Conservation (phyloP, 2,888 invertebrate genomes). For the Xestobium rufovillosum region DNA sequence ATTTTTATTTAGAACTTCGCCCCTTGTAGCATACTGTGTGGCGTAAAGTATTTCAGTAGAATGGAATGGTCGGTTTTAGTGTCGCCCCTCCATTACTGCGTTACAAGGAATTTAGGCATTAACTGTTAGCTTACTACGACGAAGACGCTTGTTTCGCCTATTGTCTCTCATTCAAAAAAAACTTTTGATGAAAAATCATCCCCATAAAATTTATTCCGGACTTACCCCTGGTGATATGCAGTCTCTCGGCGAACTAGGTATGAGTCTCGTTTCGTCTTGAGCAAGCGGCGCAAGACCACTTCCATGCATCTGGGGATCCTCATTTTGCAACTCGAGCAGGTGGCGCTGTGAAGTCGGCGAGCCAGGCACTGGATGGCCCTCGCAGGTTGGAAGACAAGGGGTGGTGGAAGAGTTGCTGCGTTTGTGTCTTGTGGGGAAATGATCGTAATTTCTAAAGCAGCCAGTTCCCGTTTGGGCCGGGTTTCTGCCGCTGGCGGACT, state of each 20-base stretch:
- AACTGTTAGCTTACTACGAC: too few relatives aligned
- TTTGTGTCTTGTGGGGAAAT: constrained; percentile 49
- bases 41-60: too few relatives aligned
- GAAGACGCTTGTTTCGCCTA: too few relatives aligned
- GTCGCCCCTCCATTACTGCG: too few relatives aligned
- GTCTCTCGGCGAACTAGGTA: constrained; percentile 38
- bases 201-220: too few relatives aligned
- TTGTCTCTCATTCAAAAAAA: too few relatives aligned
- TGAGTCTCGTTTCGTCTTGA: constrained; percentile 40
- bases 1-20: too few relatives aligned
- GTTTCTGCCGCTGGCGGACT: constrained; percentile 52
- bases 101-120: too few relatives aligned
- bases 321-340: constrained; percentile 30
- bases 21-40: too few relatives aligned
- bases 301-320: constrained; percentile 23
- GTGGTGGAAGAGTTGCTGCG: constrained; percentile 47
- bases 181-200: too few relatives aligned
- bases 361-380: constrained; percentile 35
- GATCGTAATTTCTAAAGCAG: constrained; percentile 74
- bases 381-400: constrained; percentile 44
- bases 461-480: constrained; percentile 66
- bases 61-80: too few relatives aligned
- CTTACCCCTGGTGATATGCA: constrained; percentile 43
- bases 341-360: constrained; percentile 35
- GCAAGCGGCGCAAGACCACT: constrained; percentile 34